Evolutionary conservation across 2,888 invertebrate genomes (phyloP).

Genomic region (Cerastoderma edule): DNA sequence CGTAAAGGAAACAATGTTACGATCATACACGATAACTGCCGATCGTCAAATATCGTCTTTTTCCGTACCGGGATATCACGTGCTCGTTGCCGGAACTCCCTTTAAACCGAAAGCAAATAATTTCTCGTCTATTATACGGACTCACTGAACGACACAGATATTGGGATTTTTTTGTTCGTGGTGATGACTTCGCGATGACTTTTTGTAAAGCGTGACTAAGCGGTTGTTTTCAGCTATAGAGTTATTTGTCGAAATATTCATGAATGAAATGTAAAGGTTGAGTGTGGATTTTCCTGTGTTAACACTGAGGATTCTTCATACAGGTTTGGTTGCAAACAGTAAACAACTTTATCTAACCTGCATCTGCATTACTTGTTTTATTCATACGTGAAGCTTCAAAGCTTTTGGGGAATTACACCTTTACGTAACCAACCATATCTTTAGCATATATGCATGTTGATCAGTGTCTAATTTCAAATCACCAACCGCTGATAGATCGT

Average conservation of each 20-base stretch:
- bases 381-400: no score
- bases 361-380: no score
- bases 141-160: neutral
- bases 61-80: neutral
- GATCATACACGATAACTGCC: neutral
- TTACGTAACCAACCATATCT: no score
- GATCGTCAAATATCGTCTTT: slow-evolving; percentile 14
- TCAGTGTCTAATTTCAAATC: no score
- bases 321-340: neutral
- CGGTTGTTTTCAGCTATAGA: neutral
- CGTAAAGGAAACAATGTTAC: neutral
- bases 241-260: neutral
- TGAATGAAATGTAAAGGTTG: neutral
- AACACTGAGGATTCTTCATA: neutral
- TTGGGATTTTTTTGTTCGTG: slow-evolving; percentile 10
- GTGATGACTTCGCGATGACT: slow-evolving; percentile 8
- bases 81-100: neutral
- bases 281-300: neutral
- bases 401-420: no score
- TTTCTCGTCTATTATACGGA: slow-evolving; percentile 19
- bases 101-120: slow-evolving; percentile 17
- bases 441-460: no score
- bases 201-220: neutral
- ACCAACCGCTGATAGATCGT: no score
- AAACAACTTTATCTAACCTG: neutral